Evolutionary conservation across 2,113 vertebrate species (phyloP).

Genomic region (Addax nasomaculatus): DNA sequence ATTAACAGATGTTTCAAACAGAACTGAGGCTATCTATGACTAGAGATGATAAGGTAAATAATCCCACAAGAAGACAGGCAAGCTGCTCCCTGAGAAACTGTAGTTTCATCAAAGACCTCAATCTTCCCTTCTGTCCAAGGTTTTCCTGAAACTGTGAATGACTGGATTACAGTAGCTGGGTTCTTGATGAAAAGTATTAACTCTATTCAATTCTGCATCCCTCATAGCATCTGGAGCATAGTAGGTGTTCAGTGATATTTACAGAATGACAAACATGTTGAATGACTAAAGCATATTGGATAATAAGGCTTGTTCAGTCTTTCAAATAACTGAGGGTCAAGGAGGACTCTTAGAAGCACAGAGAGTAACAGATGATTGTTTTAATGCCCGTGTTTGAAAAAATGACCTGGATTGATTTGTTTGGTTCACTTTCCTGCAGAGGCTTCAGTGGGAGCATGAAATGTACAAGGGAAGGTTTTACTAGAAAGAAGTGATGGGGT

Average conservation of each 20-base stretch:
- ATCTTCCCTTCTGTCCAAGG: not conserved
- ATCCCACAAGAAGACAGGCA: not conserved
- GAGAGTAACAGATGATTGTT: not conserved
- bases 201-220: not conserved
- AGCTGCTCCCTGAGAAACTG: not conserved
- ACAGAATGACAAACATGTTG: not conserved
- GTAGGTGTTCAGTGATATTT: not conserved
- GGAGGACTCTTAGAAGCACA: not conserved
- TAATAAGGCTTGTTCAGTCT: not conserved
- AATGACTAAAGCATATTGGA: not conserved
- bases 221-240: not conserved
- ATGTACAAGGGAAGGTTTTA: not conserved
- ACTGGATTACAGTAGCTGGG: not conserved
- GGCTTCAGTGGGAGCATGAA: not conserved
- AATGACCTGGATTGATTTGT: not conserved
- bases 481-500: not conserved
- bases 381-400: not conserved
- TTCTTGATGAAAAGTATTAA: not conserved
- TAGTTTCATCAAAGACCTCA: not conserved
- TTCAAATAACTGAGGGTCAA: not conserved
- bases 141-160: conserved; percentile 3
- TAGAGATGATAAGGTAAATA: not conserved
- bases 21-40: not conserved
- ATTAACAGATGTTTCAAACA: not conserved
- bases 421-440: not conserved